Conservation (phyloP, 2,797 vertebrate genomes). For the Xenopus petersii region DNA sequence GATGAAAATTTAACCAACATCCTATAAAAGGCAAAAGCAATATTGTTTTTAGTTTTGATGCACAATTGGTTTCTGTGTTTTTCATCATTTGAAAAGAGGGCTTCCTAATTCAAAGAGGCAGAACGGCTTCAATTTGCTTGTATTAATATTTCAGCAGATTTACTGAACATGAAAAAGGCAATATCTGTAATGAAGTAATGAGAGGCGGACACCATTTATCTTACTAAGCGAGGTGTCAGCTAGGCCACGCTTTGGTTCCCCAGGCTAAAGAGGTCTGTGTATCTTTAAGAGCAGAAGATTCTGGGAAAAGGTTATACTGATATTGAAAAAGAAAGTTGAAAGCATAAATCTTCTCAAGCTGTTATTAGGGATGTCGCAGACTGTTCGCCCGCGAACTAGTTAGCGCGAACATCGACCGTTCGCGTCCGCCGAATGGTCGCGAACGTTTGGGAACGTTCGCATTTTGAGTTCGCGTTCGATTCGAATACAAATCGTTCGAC, state of each 20-base stretch:
- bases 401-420: no score
- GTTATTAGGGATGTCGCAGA: no score
- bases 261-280: no score
- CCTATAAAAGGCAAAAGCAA: conserved; percentile 27
- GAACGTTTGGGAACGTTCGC: no score
- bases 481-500: no score
- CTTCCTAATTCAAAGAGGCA: conserved; percentile 34
- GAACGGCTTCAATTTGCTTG: conserved; percentile 33
- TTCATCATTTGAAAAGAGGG: conserved; percentile 16
- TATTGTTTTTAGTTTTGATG: conserved; percentile 28
- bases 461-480: no score
- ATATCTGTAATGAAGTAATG: conserved; percentile 33
- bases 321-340: no score
- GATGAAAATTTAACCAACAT: conserved; percentile 39
- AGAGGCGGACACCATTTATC: conserved; percentile 23
- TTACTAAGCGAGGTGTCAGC: conserved; percentile 31
- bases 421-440: no score
- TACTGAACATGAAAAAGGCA: conserved; percentile 29
- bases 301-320: no score
- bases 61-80: conserved; percentile 28
- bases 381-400: no score
- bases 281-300: no score
- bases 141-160: conserved; percentile 43
- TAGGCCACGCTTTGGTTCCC: neutral
- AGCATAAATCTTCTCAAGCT: no score